Evolutionary conservation across 2,888 invertebrate species (phyloP).

Genomic region (Rosalia funebris): DNA sequence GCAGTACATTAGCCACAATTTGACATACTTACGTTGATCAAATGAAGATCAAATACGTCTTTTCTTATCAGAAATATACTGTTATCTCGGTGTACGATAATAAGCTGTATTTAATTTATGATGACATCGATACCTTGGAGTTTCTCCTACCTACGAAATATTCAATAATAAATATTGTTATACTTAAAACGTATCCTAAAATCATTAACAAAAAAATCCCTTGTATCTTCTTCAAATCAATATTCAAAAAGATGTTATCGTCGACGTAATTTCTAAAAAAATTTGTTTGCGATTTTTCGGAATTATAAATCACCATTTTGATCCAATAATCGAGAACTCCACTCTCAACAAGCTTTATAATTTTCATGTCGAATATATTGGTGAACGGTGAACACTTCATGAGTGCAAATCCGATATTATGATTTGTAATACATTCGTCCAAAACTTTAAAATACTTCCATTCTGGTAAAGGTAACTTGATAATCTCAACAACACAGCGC

Average conservation of each 20-base stretch:
- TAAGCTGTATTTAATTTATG: too few species aligned
- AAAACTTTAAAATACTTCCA: slow-evolving; percentile 40
- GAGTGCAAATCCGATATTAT: slow-evolving; percentile 44
- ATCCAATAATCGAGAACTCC: slow-evolving; percentile 43
- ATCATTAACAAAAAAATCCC: slow-evolving; percentile 39
- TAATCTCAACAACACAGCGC: slow-evolving; percentile 45
- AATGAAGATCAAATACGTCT: too few species aligned
- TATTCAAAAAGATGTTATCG: slow-evolving; percentile 21
- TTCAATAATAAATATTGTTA: slow-evolving; percentile 40
- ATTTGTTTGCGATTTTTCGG: slow-evolving; percentile 18
- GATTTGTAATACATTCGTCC: slow-evolving; percentile 41
- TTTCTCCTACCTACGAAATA: slow-evolving; percentile 14
- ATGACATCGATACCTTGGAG: too few species aligned
- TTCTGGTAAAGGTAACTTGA: slow-evolving; percentile 37
- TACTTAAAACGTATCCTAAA: slow-evolving; percentile 34
- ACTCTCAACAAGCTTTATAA: slow-evolving; percentile 39
- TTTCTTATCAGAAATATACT: too few species aligned
- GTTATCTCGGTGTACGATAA: too few species aligned
- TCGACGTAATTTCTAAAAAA: slow-evolving; percentile 34
- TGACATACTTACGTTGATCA: too few species aligned
- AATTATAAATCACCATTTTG: neutral
- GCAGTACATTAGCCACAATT: too few species aligned
- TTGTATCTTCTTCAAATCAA: slow-evolving; percentile 35
- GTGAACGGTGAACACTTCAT: slow-evolving; percentile 46
- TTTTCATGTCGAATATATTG: slow-evolving; percentile 33